A percentile compares a stretch with the other conserved stretches of the same genome.
Evolutionary conservation across 2,113 vertebrate genomes (phyloP).

Genomic region (Cochlearius cochlearius): DNA sequence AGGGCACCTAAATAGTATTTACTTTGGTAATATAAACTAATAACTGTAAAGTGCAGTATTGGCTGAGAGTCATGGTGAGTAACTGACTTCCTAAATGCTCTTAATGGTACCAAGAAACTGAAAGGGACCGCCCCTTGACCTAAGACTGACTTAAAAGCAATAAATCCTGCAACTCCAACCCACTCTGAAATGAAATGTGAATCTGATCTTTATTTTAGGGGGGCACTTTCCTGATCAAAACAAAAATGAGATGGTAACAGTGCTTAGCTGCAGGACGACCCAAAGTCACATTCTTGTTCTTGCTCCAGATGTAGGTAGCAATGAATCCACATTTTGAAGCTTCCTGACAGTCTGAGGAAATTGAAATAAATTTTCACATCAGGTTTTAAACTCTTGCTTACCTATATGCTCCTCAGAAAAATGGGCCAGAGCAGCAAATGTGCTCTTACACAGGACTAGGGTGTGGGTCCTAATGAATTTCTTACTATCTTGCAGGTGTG

Average conservation of each 20-base stretch:
- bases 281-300: background rate
- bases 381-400: background rate
- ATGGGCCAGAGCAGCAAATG: background rate
- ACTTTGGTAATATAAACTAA: background rate
- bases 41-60: background rate
- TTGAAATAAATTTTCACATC: background rate
- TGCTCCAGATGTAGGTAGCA: background rate
- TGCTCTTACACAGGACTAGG: background rate
- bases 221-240: background rate
- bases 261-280: background rate
- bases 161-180: background rate
- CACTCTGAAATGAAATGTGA: background rate
- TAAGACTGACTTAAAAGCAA: background rate
- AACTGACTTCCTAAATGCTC: background rate
- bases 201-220: background rate
- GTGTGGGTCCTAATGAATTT: background rate
- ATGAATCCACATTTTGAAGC: background rate
- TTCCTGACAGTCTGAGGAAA: background rate
- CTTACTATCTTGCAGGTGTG: background rate
- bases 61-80: background rate
- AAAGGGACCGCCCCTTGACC: background rate
- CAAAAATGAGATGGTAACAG: background rate
- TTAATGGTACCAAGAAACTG: background rate
- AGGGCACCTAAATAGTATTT: background rate
- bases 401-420: background rate